Evolutionary conservation across 1,140 invertebrate genomes (phyloP).

Genomic region (Leptonema lineaticorne): DNA sequence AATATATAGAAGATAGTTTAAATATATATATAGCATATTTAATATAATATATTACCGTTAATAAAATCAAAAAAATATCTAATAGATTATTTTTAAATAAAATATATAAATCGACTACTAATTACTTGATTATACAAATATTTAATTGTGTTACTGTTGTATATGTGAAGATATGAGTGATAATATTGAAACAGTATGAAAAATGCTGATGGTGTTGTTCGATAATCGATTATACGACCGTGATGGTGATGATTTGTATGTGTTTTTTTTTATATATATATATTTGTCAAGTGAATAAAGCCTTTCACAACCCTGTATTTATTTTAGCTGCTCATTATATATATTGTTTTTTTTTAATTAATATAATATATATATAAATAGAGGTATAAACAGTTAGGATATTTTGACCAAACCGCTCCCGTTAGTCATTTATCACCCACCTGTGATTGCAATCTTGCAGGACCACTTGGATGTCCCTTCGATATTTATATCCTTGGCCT

Average conservation of each 20-base stretch:
- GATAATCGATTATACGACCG: too few species aligned
- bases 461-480: constrained; percentile 99
- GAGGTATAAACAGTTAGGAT: background rate
- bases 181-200: background rate
- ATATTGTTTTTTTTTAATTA: constrained; percentile 6
- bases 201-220: background rate
- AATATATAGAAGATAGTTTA: too few species aligned
- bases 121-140: too few species aligned
- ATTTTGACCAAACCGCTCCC: constrained; percentile 40
- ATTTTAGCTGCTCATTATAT: too few species aligned
- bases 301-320: constrained; percentile 27
- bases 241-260: background rate
- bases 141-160: too few species aligned
- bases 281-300: constrained; percentile 16
- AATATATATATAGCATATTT: too few species aligned
- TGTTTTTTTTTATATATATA: background rate
- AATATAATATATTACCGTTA: too few species aligned
- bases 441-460: constrained; percentile 99
- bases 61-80: too few species aligned
- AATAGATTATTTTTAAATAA: too few species aligned
- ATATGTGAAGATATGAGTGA: background rate
- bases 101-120: too few species aligned
- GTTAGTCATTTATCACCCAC: constrained; percentile 61
- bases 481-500: constrained; percentile 95
- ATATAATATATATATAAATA: background rate